A percentile compares a stretch with the other conserved stretches of the same genome.
phyloP scores from a whole-genome alignment of 1,140 invertebrate species.

The Zaprionus camerounensis region DNA sequence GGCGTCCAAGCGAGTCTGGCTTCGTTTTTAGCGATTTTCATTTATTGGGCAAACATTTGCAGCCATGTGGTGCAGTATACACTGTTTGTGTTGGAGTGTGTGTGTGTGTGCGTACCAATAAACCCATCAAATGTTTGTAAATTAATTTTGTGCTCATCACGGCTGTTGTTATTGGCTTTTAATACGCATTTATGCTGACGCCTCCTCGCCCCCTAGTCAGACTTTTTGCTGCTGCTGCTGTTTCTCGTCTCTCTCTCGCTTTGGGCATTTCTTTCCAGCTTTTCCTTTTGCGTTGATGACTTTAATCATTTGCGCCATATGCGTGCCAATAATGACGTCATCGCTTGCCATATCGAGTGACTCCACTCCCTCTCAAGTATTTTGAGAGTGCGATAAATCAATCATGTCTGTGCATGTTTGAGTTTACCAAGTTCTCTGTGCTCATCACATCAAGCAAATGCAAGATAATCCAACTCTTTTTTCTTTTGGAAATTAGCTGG shows the following conservation, averaged over 20 bases:
- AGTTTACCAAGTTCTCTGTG: not conserved
- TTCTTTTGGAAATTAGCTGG: not conserved
- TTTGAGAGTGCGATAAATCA: conserved; percentile 1
- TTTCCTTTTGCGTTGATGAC: conserved; percentile 48
- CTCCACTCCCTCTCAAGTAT: not conserved
- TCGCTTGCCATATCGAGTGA: not conserved
- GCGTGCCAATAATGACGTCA: conserved; percentile 64
- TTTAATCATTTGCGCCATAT: conserved; percentile 66
- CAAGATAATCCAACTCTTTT: not conserved
- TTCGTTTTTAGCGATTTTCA: conserved; percentile 49
- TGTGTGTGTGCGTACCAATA: conserved; percentile 58
- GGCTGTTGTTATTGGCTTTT: conserved; percentile 79
- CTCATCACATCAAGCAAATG: not conserved
- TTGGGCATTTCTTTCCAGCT: not conserved
- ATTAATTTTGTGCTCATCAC: conserved; percentile 80
- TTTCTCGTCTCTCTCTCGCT: not conserved
- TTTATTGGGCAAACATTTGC: conserved; percentile 71
- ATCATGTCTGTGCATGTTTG: conserved; percentile 6
- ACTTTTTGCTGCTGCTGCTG: not conserved
- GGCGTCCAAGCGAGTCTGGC: conserved; percentile 22
- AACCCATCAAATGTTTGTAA: conserved; percentile 78
- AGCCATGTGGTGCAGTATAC: conserved; percentile 50
- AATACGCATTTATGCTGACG: conserved; percentile 57
- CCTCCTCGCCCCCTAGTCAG: not conserved
- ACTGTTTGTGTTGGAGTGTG: conserved; percentile 20